Evolutionary conservation across 2,797 vertebrate genomes (phyloP).

Genomic region (Cygnus olor): DNA sequence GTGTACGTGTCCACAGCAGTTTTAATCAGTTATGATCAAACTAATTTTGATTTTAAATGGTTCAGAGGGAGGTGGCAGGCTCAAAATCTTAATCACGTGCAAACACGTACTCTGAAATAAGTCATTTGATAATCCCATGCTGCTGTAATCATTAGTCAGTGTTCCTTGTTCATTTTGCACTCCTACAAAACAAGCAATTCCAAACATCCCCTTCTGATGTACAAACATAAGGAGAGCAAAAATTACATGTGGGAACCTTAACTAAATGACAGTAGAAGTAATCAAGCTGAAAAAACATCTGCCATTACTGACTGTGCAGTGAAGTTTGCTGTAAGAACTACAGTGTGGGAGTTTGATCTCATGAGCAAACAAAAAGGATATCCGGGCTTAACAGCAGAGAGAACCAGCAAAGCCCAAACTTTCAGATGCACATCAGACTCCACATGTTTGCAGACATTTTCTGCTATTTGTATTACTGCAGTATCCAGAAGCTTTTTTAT

Average conservation of each 20-base stretch:
- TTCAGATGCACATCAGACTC: neutral
- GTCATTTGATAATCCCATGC: neutral
- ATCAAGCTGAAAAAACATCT: constrained; percentile 57
- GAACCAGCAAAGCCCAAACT: neutral
- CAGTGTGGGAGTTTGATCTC: neutral
- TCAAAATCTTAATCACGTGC: constrained; percentile 1
- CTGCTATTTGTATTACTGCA: neutral
- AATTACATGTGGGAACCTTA: constrained; percentile 13
- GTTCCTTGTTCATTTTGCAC: neutral
- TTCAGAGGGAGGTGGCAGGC: neutral
- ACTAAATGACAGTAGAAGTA: constrained; percentile 37
- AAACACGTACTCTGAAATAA: neutral
- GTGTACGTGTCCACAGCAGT: neutral
- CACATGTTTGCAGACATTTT: fast-evolving
- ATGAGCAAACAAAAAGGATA: neutral
- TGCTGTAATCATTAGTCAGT: neutral
- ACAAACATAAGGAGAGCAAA: constrained; percentile 25
- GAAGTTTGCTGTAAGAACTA: neutral
- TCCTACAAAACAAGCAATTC: constrained; percentile 6
- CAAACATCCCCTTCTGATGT: neutral
- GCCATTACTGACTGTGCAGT: neutral
- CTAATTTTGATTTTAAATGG: neutral
- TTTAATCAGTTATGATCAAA: neutral
- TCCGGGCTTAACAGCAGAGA: neutral
- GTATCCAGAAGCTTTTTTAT: neutral